Conservation (phyloP, 2,113 vertebrate species). For the Holacanthus passer region DNA sequence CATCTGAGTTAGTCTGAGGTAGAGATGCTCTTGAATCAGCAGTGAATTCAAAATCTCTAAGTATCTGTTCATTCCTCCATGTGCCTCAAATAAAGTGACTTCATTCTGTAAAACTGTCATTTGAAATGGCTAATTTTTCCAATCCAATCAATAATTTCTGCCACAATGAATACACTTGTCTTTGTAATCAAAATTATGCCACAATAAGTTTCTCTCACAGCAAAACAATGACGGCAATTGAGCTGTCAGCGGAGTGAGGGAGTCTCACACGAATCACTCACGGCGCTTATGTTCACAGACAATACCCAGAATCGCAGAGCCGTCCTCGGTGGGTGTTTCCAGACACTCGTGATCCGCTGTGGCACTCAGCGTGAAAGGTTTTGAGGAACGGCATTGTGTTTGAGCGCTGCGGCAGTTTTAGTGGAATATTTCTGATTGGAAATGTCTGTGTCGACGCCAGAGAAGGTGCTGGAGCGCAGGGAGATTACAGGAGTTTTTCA, state of each 20-base stretch:
- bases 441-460: not conserved
- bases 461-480: not conserved
- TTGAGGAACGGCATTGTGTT: conserved; percentile 22
- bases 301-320: conserved; percentile 3
- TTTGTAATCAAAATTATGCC: conserved; percentile 20
- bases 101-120: not conserved
- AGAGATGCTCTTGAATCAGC: not conserved
- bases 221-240: conserved; percentile 17
- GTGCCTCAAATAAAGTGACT: not conserved
- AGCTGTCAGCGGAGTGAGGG: conserved; percentile 16
- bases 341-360: conserved; percentile 15
- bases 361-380: conserved; percentile 27
- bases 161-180: not conserved
- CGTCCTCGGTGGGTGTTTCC: conserved; percentile 43
- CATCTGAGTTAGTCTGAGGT: not conserved
- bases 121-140: not conserved
- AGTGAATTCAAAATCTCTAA: not conserved
- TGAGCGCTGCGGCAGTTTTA: conserved; percentile 4
- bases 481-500: not conserved
- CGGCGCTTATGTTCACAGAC: conserved; percentile 38
- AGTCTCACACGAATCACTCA: conserved; percentile 33
- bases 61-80: not conserved
- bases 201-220: conserved; percentile 3
- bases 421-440: not conserved
- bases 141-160: not conserved